A percentile compares a stretch with the other conserved stretches of the same genome.
phyloP scores from a whole-genome alignment of 2,888 invertebrate genomes.

The Agonopterix subpropinquella region DNA sequence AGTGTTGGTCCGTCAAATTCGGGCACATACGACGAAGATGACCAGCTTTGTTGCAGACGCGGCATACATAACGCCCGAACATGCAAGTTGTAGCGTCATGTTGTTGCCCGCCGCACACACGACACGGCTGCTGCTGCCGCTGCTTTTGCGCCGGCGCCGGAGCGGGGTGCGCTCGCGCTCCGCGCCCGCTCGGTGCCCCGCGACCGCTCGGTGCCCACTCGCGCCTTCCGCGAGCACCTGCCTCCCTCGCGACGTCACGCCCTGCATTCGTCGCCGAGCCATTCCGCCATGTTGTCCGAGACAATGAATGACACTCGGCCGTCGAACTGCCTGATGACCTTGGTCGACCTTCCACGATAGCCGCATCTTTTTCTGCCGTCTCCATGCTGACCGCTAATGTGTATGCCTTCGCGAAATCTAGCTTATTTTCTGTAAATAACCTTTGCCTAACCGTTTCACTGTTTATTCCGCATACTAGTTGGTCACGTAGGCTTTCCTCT shows the following conservation, averaged over 20 bases:
- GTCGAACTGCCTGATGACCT: too few species aligned
- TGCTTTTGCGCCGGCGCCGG: background rate
- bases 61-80: slow-evolving; percentile 6
- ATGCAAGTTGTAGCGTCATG: background rate
- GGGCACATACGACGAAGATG: background rate
- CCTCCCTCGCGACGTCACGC: too few species aligned
- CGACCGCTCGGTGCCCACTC: background rate
- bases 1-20: background rate
- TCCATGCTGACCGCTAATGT: slow-evolving; percentile 11
- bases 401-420: slow-evolving; percentile 1
- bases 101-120: background rate
- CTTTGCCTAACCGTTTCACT: too few species aligned
- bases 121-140: background rate
- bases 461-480: too few species aligned
- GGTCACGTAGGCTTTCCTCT: too few species aligned
- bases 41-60: background rate
- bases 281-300: background rate
- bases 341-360: too few species aligned
- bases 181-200: background rate
- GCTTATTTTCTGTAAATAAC: too few species aligned
- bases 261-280: too few species aligned
- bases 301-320: too few species aligned
- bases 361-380: slow-evolving; percentile 12
- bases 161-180: background rate
- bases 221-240: too few species aligned